Conservation (phyloP, 2,888 invertebrate genomes). For the Acanthopleura granulata region DNA sequence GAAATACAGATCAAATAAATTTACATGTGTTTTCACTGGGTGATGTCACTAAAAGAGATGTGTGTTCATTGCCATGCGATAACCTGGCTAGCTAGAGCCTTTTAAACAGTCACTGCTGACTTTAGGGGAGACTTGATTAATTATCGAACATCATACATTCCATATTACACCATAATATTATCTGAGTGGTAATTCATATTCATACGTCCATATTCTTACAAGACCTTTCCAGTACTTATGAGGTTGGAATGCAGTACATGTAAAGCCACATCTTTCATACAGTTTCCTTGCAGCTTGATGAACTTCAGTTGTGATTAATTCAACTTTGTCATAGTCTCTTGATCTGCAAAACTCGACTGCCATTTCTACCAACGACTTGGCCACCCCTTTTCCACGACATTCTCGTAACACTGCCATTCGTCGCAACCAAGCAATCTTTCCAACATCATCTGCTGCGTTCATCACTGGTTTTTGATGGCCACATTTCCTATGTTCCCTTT, state of each 20-base stretch:
- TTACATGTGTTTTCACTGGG: no score
- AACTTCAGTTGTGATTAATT: constrained; percentile 41
- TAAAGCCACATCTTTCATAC: constrained; percentile 34
- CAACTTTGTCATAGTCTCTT: constrained; percentile 30
- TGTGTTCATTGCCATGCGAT: no score
- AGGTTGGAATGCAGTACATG: constrained; percentile 27
- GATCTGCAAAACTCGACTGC: constrained; percentile 33
- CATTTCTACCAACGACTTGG: constrained; percentile 33
- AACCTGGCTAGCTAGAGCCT: no score
- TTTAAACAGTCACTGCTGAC: no score
- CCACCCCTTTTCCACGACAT: constrained; percentile 36
- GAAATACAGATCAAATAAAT: no score
- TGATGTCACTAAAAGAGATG: no score
- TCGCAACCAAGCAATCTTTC: constrained; percentile 39
- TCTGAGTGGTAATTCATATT: constrained; percentile 23
- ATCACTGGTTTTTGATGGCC: not conserved
- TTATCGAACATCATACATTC: no score
- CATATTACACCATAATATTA: no score
- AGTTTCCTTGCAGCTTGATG: constrained; percentile 38
- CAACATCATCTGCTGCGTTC: not conserved
- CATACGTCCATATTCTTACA: constrained; percentile 37
- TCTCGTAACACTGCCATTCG: constrained; percentile 37
- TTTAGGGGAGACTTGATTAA: no score
- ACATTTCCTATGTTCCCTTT: constrained; percentile 16
- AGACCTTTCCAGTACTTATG: constrained; percentile 34